Evolutionary conservation across 2,888 invertebrate species (phyloP), one percentile per base, ranked within the genome.

Genomic region (Pherbina coryleti): DNA sequence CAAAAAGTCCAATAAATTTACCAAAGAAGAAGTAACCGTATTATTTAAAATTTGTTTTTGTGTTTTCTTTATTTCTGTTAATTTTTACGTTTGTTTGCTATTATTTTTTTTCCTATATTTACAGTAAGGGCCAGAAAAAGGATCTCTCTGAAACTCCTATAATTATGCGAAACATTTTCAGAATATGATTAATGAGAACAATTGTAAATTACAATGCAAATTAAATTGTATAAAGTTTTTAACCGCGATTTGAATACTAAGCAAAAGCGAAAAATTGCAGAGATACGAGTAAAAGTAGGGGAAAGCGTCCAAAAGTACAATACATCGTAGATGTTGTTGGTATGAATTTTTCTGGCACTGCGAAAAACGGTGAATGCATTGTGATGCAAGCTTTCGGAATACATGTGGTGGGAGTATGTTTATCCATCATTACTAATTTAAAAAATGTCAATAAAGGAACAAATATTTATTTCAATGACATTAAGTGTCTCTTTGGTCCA

Each of bases 141-240:
- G 14, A 69, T 34, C 49, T 53, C 1, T 5, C 1, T 7, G 28
- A 75, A 75, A 75, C n/a, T 75, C 64, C 8, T 44, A 64, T 64
- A 75, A 75, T 75, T 75, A 75, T 75, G 34, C 49, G 11, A 34
- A 34, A 75, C 22, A 44, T 37, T 49, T 19, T 44, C 44, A 49
- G 22, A 57, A 34, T 66, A 66, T 67, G 55, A 66, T 67, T 37
- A 75, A 67, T 53, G 75, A 75, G 44, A 62, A 34, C 71, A 71
- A 55, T 71, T 66, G 62, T 64, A 66, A 66, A 53, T 64, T 72
- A 60, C 75, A 75, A 79, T 70, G 76, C 69, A 77, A 79, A 79
- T 79, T 62, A 74, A 77, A 49, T 74, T 74, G 74, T 70, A n/a
- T 17, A 79, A 77, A 79, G 49, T 76, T 79, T 76, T 74, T 69